These are phyloP conservation scores for Adela reaumurella DNA, from an alignment of 2,888 invertebrate genomes.

Conservation along the genomic window DNA sequence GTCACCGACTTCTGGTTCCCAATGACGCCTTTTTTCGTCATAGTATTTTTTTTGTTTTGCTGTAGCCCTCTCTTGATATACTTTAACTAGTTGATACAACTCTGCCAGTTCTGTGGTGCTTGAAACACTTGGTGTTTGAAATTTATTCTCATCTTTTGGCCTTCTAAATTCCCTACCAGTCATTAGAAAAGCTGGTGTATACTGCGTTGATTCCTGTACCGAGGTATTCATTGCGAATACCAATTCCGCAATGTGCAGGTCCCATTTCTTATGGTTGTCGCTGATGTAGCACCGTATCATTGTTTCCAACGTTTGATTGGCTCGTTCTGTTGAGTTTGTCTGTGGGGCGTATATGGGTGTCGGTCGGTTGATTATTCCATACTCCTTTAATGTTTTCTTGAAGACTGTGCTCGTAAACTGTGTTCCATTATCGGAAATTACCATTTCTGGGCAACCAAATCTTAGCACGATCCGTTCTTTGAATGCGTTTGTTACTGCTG, in stretches of 20 bases:
- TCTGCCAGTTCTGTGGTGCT: not conserved
- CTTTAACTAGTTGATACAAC: not conserved
- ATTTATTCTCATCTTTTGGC: not conserved
- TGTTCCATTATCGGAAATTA: slow-evolving; percentile 2
- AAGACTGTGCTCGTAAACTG: slow-evolving; percentile 6
- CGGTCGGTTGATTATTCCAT: slow-evolving; percentile 6
- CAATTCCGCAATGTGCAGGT: slow-evolving; percentile 10
- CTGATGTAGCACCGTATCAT: slow-evolving; percentile 19
- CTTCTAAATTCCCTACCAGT: slow-evolving; percentile 9
- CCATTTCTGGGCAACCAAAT: not conserved
- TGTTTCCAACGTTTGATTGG: slow-evolving; percentile 18
- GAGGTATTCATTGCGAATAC: slow-evolving; percentile 15
- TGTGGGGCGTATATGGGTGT: slow-evolving; percentile 19
- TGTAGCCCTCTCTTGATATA: not conserved
- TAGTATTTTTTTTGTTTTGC: not conserved
- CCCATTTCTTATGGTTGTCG: slow-evolving; percentile 16
- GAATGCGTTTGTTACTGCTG: not conserved
- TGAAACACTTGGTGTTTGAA: not conserved
- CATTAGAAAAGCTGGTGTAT: slow-evolving; percentile 14
- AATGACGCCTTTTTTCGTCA: not conserved
- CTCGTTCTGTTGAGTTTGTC: slow-evolving; percentile 21
- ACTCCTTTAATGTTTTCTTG: not conserved
- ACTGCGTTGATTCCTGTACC: slow-evolving; percentile 11
- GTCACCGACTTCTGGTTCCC: not conserved
- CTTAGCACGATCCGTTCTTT: not conserved